These are phyloP conservation scores for Nemotelus nigrinus DNA, from an alignment of 2,888 invertebrate species.

Conservation along the genomic window DNA sequence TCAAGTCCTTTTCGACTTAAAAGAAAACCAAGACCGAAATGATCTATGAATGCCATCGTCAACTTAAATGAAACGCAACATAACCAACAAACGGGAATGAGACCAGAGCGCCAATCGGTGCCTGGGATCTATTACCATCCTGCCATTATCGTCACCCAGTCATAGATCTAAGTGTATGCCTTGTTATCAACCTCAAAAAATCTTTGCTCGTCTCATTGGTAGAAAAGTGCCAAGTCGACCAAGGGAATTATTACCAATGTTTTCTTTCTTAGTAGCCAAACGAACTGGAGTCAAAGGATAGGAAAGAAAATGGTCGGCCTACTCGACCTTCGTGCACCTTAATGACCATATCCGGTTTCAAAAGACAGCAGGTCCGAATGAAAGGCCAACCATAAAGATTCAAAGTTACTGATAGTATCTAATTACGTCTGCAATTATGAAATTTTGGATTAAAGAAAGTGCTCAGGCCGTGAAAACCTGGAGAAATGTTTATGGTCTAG, in stretches of 20 bases:
- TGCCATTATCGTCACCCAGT: slow-evolving; percentile 25
- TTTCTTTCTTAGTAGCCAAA: neutral
- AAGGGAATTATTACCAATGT: neutral
- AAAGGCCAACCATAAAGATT: slow-evolving; percentile 12
- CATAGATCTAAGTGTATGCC: slow-evolving; percentile 3
- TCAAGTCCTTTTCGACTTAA: neutral
- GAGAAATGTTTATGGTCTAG: slow-evolving; percentile 27
- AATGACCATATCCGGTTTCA: slow-evolving; percentile 40
- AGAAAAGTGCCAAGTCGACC: neutral
- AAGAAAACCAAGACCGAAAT: slow-evolving; percentile 32
- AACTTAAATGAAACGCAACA: slow-evolving; percentile 33
- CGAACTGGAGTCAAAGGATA: neutral
- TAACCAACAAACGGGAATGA: neutral
- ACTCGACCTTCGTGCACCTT: slow-evolving; percentile 28
- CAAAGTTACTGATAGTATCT: slow-evolving; percentile 29
- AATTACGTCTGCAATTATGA: slow-evolving; percentile 45
- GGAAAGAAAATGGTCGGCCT: slow-evolving; percentile 7
- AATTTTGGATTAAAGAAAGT: slow-evolving; percentile 33
- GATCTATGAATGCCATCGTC: slow-evolving; percentile 27
- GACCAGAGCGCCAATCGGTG: neutral
- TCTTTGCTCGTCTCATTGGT: slow-evolving; percentile 1
- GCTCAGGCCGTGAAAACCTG: slow-evolving; percentile 13
- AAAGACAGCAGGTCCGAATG: slow-evolving; percentile 31
- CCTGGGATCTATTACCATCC: slow-evolving; percentile 28
- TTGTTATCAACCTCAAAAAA: slow-evolving; percentile 33